Base-by-base conservation (phyloP, 2,113 vertebrate genomes). In the Clarias magur region DNA sequence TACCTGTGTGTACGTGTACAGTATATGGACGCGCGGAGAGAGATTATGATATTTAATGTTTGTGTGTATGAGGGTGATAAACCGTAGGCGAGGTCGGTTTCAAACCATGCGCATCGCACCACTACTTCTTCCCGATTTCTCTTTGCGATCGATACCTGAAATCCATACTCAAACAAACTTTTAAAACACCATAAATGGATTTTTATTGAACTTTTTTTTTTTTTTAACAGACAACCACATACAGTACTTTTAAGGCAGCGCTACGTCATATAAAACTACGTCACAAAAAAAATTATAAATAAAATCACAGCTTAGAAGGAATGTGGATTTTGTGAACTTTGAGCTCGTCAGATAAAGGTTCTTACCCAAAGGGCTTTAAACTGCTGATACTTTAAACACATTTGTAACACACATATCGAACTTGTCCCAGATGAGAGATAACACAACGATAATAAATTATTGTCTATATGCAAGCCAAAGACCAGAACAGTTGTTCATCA, bases 161-260 rank as follows among this genome's bases (percentile, higher is more conserved):
- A 93, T 92, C 90, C 91, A 93, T 82, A 89, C 59, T 68, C 85
- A 88, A 89, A 48, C 48, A 48, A 78, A 80, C 68, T 89, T 91
- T 90, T 92, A 92, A 93, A 95, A 94, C 90, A 87, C 91, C 90
- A 93, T 85, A 84, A 88, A 92, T 90, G 90, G 91, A 89, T 89
- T 90, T 96, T 95, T 96, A 95, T 95, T 96, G 93, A 92, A 90
- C 88, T 91, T 92, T 85, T 88, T 89, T 93, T 88, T 92, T 85
- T 88, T 89, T 93, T 88, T 90, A 91, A 94, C 94, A 94, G 88
- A 91, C 90, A 91, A 93, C 88, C 92, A 94, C 88, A 94, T 88
- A 87, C 80, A 56, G 56, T 89, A 90, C 94, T 93, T 48, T 48
- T 94, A 95, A 93, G 93, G 90, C 89, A 93, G 91, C 91, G 92